Conservation (phyloP, 2,113 vertebrate species). For the Lonchura striata region DNA sequence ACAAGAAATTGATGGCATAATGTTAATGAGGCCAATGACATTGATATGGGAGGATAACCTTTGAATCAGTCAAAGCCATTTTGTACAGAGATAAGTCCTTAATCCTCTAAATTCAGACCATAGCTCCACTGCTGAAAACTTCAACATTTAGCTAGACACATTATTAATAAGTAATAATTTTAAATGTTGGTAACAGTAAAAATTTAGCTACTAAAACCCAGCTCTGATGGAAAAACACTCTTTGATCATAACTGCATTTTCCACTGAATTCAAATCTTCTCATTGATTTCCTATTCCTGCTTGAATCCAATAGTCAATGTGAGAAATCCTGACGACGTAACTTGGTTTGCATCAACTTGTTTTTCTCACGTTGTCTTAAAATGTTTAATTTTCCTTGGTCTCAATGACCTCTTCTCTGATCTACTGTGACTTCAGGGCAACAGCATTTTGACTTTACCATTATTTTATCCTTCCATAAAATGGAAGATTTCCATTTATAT, state of each 20-base stretch:
- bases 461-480: neutral
- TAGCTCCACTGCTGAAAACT: neutral
- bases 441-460: neutral
- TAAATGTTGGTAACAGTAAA: neutral
- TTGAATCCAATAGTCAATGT: neutral
- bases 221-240: neutral
- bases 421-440: neutral
- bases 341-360: neutral
- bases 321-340: neutral
- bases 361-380: neutral
- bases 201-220: neutral
- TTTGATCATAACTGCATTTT: neutral
- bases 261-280: neutral
- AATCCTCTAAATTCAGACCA: neutral
- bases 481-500: neutral
- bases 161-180: neutral
- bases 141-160: neutral
- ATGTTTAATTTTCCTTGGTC: neutral
- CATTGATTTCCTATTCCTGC: neutral
- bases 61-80: neutral
- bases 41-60: neutral
- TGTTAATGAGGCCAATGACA: conserved; percentile 11
- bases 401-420: neutral
- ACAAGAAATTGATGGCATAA: conserved; percentile 15
- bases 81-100: neutral